Evolutionary conservation across 2,113 vertebrate species (phyloP).

Genomic region (Helogale parvula): DNA sequence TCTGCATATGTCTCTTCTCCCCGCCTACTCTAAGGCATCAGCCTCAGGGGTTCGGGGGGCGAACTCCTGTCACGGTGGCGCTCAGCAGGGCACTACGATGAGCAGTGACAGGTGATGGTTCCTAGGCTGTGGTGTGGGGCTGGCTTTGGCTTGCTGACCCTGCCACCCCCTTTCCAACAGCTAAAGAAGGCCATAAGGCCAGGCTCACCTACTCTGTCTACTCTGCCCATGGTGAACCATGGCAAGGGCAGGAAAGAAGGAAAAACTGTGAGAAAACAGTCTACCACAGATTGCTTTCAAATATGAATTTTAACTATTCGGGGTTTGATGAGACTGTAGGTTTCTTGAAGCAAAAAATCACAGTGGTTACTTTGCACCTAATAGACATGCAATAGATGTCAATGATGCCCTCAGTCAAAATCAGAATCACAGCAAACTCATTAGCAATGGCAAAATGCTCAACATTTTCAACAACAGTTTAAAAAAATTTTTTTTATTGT

Average conservation of each 20-base stretch:
- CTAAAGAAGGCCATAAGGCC: neutral
- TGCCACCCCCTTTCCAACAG: neutral
- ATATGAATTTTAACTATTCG: neutral
- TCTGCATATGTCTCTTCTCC: fast-evolving
- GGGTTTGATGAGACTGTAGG: neutral
- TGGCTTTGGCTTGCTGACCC: no score
- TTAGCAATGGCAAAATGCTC: neutral
- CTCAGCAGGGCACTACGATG: fast-evolving
- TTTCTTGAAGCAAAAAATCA: neutral
- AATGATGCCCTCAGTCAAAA: neutral
- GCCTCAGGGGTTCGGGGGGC: no score
- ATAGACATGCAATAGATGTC: fast-evolving
- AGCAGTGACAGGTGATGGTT: neutral
- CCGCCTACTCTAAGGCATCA: neutral
- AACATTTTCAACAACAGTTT: neutral
- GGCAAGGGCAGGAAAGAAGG: neutral
- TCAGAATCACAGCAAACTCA: neutral
- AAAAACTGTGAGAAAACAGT: neutral
- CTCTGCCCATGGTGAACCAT: neutral
- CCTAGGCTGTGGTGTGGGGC: neutral
- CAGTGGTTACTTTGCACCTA: neutral
- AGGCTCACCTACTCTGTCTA: no score
- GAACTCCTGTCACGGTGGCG: fast-evolving
- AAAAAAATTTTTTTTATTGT: no score
- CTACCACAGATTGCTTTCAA: neutral